Conservation (phyloP, 1,140 invertebrate species). For the Dysdera silvatica region DNA sequence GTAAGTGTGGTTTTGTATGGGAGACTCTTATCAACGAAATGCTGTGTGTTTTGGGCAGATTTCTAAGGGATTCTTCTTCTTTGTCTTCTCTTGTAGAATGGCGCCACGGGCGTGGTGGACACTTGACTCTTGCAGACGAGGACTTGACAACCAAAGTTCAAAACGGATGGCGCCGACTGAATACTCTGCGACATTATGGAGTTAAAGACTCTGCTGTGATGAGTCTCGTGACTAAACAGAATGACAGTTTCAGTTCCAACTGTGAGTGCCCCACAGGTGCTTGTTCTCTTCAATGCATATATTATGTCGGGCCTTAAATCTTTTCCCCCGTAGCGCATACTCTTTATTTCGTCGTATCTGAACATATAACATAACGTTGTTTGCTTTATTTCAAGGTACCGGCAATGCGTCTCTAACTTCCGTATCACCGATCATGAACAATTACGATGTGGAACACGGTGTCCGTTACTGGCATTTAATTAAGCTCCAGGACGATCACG, state of each 20-base stretch:
- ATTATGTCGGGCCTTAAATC: no score
- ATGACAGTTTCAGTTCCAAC: slow-evolving; percentile 57
- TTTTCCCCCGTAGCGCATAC: no score
- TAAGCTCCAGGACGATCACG: slow-evolving; percentile 27
- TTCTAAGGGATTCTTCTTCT: not conserved
- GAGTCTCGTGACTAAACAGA: slow-evolving; percentile 80
- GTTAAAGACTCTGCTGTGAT: slow-evolving; percentile 90
- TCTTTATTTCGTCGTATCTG: no score
- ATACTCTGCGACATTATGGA: slow-evolving; percentile 86
- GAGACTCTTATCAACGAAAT: not conserved
- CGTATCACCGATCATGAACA: slow-evolving; percentile 15
- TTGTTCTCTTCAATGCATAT: no score
- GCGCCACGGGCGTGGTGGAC: slow-evolving; percentile 55
- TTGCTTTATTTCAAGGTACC: slow-evolving; percentile 9
- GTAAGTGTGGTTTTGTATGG: slow-evolving; percentile 39
- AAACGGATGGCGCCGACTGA: slow-evolving; percentile 82
- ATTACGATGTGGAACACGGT: slow-evolving; percentile 27
- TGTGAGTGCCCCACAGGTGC: slow-evolving; percentile 23
- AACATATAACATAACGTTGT: not conserved
- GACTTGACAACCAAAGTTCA: slow-evolving; percentile 81
- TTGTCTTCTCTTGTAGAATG: slow-evolving; percentile 39
- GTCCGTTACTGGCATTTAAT: slow-evolving; percentile 31
- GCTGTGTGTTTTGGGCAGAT: slow-evolving; percentile 1
- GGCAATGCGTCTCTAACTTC: slow-evolving; percentile 25
- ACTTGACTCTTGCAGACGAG: slow-evolving; percentile 84